A percentile compares a stretch with the other conserved stretches of the same genome.
Conservation (phyloP, 2,113 vertebrate species). For the Furnarius figulus region DNA sequence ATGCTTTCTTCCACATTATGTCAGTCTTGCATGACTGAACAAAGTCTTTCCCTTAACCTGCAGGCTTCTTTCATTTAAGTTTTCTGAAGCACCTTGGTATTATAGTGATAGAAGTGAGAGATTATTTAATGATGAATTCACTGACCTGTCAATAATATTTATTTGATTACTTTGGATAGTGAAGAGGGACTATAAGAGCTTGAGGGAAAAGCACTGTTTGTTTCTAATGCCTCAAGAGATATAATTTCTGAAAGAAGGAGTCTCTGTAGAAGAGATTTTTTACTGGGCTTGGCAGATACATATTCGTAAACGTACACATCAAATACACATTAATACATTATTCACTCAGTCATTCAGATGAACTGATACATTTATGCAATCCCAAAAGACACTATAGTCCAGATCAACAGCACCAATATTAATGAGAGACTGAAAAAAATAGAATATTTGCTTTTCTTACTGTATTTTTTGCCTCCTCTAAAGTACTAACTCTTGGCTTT, state of each 20-base stretch:
- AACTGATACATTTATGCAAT: slow-evolving; percentile 56
- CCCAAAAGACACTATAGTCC: slow-evolving; percentile 25
- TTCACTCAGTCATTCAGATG: slow-evolving; percentile 62
- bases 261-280: slow-evolving; percentile 8
- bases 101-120: slow-evolving; percentile 20
- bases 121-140: slow-evolving; percentile 55
- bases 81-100: slow-evolving; percentile 24
- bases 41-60: slow-evolving; percentile 19
- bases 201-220: slow-evolving; percentile 39
- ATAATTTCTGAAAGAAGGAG: slow-evolving; percentile 1
- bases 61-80: slow-evolving; percentile 17
- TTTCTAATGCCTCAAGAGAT: slow-evolving; percentile 41
- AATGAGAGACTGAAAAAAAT: slow-evolving; percentile 39
- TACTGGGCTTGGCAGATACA: slow-evolving; percentile 35
- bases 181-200: slow-evolving; percentile 5
- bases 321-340: slow-evolving; percentile 61
- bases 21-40: background rate
- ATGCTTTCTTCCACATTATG: slow-evolving; percentile 29
- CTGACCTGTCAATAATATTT: slow-evolving; percentile 48
- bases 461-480: background rate
- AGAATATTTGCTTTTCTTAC: slow-evolving; percentile 38
- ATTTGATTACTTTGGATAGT: slow-evolving; percentile 40
- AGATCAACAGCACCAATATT: background rate
- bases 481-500: slow-evolving; percentile 32
- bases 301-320: slow-evolving; percentile 48